These are phyloP conservation scores for Mormyrus iriodes DNA, from an alignment of 2,113 vertebrate species.

Conservation along the genomic window DNA sequence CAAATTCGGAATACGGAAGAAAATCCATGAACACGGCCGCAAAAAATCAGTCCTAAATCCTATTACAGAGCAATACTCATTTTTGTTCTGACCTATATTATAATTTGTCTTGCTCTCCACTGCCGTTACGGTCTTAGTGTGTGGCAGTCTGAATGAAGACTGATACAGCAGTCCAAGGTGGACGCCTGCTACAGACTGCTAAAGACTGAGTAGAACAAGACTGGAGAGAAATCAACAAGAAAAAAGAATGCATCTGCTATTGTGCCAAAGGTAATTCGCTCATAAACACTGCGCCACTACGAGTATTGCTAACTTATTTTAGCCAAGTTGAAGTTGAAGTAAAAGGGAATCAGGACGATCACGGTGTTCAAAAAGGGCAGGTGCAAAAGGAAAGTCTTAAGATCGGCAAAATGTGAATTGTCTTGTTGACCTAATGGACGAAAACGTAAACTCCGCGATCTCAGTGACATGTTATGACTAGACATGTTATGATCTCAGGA, in stretches of 20 bases:
- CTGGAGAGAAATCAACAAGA: not conserved
- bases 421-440: not conserved
- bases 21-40: not conserved
- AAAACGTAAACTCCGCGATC: not conserved
- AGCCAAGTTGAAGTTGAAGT: not conserved
- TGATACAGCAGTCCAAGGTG: not conserved
- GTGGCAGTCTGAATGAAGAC: not conserved
- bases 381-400: not conserved
- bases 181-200: not conserved
- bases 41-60: not conserved
- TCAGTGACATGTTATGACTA: not conserved
- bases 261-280: not conserved
- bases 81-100: not conserved
- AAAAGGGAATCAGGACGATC: not conserved
- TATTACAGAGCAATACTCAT: not conserved
- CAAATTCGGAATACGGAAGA: not conserved
- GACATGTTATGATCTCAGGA: too few relatives aligned
- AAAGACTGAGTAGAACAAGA: not conserved
- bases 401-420: not conserved
- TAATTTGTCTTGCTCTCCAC: not conserved
- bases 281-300: not conserved
- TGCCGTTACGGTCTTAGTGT: not conserved
- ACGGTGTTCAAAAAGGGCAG: not conserved
- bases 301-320: not conserved
- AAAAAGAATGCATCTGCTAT: not conserved